phyloP scores from a whole-genome alignment of 2,113 vertebrate genomes.

The Lophura nycthemera region DNA sequence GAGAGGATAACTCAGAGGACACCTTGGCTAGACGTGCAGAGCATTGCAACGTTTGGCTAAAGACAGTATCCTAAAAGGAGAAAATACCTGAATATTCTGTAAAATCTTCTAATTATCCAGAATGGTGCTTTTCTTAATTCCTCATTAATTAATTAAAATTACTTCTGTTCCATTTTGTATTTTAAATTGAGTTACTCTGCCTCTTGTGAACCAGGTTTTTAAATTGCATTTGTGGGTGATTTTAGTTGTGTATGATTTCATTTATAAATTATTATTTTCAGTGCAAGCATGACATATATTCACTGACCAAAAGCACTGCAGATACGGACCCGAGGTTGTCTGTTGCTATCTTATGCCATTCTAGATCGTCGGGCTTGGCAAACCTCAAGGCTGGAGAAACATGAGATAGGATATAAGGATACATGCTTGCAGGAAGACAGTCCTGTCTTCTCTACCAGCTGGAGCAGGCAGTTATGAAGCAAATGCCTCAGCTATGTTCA shows the following conservation, averaged over 20 bases:
- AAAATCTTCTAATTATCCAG: slow-evolving; percentile 79
- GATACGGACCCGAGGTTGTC: not conserved
- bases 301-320: not conserved
- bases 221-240: not conserved
- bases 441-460: not conserved
- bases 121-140: slow-evolving; percentile 66
- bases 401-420: not conserved
- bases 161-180: slow-evolving; percentile 46
- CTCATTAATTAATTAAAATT: slow-evolving; percentile 75
- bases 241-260: slow-evolving; percentile 1
- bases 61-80: slow-evolving; percentile 13
- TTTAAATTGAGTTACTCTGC: not conserved
- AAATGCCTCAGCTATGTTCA: not conserved
- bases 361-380: not conserved
- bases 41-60: slow-evolving; percentile 10
- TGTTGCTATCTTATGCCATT: not conserved
- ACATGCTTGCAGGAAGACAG: not conserved
- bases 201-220: not conserved
- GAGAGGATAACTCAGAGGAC: slow-evolving; percentile 63
- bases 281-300: not conserved
- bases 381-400: not conserved
- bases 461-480: not conserved
- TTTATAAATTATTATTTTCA: not conserved
- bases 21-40: slow-evolving; percentile 58
- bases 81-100: slow-evolving; percentile 50